phyloP scores from a whole-genome alignment of 2,888 invertebrate species.

The Melanargia galathea region DNA sequence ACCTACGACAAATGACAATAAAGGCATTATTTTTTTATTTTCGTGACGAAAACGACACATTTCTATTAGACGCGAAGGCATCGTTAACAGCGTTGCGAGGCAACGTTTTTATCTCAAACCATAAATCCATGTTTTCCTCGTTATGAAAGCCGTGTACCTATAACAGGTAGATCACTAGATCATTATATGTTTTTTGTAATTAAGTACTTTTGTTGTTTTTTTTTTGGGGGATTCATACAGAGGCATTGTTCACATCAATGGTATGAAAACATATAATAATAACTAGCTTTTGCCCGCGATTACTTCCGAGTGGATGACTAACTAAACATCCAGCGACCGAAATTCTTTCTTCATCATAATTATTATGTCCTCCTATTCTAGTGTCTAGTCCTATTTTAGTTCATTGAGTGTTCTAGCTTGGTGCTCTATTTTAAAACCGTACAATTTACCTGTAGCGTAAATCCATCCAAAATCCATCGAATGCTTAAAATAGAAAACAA shows the following conservation, averaged over 20 bases:
- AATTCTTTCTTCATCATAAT: neutral
- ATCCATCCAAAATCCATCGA: no score
- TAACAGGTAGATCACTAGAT: constrained; percentile 22
- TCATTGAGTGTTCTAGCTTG: no score
- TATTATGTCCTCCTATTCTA: neutral
- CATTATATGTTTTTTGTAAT: constrained; percentile 22
- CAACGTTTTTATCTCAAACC: constrained; percentile 17
- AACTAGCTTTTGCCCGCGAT: neutral
- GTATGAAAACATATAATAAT: neutral
- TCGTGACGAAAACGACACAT: neutral
- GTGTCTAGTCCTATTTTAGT: neutral
- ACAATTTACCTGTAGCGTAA: no score
- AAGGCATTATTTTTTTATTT: neutral
- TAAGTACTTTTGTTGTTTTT: constrained; percentile 17
- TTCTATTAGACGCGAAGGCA: constrained; percentile 6
- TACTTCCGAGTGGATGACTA: neutral
- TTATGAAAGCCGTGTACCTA: constrained; percentile 15
- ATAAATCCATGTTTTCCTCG: constrained; percentile 31
- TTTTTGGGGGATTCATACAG: constrained; percentile 9
- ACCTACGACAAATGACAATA: neutral
- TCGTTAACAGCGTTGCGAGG: constrained; percentile 17
- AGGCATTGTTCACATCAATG: neutral
- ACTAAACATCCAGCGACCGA: neutral
- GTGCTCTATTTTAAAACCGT: no score
- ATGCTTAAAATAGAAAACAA: no score